These are phyloP conservation scores for Spheniscus mendiculus DNA, from an alignment of 2,113 vertebrate genomes.

Conservation along the genomic window DNA sequence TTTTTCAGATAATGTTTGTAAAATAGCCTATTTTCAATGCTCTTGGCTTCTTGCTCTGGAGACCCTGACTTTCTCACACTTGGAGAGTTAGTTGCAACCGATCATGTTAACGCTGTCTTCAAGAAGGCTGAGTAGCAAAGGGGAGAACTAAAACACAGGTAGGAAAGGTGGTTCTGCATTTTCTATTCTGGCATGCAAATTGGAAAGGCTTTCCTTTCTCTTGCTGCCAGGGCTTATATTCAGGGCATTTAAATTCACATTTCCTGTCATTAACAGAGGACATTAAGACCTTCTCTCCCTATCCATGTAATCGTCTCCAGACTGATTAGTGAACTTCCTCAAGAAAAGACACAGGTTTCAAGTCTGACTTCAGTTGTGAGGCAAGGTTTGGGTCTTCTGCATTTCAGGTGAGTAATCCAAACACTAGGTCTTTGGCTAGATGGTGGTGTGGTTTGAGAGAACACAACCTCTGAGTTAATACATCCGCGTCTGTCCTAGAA, in stretches of 20 bases:
- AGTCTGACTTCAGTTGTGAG: not conserved
- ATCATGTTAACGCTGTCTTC: accelerated
- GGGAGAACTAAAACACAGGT: not conserved
- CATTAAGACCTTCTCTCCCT: not conserved
- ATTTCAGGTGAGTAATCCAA: not conserved
- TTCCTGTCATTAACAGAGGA: not conserved
- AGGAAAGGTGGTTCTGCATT: not conserved
- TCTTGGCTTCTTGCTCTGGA: not conserved
- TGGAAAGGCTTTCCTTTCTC: not conserved
- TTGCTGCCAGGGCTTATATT: not conserved
- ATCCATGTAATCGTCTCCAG: too few relatives aligned
- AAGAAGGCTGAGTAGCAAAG: not conserved
- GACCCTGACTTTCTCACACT: not conserved
- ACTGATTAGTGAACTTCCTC: not conserved
- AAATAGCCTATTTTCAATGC: not conserved
- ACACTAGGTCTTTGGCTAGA: not conserved
- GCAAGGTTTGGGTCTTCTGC: not conserved
- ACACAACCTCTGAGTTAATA: not conserved
- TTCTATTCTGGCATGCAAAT: not conserved
- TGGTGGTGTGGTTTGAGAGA: not conserved
- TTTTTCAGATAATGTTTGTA: not conserved
- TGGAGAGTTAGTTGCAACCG: not conserved
- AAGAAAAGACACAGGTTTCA: not conserved
- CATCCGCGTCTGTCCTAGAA: not conserved
- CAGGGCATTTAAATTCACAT: not conserved